Percentiles rank a stretch among this genome's conserved stretches.
phyloP scores from a whole-genome alignment of 2,888 invertebrate species.

The Lumbricus terrestris region DNA sequence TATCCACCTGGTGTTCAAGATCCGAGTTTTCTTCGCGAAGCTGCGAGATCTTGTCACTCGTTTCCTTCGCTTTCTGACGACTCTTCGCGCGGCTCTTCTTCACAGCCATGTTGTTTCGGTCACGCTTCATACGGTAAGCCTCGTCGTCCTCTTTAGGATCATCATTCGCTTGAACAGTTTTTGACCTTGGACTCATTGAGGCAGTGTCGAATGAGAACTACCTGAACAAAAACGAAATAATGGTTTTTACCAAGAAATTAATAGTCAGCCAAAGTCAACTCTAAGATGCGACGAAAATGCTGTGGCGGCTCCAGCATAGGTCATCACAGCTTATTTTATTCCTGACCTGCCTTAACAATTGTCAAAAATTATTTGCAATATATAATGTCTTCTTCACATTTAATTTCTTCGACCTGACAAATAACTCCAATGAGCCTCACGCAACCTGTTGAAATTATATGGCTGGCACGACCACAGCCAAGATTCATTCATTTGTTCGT shows the following conservation, averaged over 20 bases:
- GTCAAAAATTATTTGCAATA: too few relatives aligned
- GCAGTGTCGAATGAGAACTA: neutral
- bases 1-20: conserved; percentile 83
- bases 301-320: neutral
- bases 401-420: too few relatives aligned
- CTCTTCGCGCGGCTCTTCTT: conserved; percentile 87
- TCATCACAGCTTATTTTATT: too few relatives aligned
- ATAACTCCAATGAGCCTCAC: too few relatives aligned
- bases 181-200: neutral
- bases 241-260: neutral
- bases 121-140: conserved; percentile 85
- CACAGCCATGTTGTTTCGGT: conserved; percentile 94
- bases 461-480: too few relatives aligned
- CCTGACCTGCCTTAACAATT: too few relatives aligned
- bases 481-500: too few relatives aligned
- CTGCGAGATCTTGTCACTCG: conserved; percentile 88
- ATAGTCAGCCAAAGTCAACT: neutral
- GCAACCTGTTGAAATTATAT: too few relatives aligned
- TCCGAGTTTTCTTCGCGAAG: conserved; percentile 87
- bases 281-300: neutral
- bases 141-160: conserved; percentile 71
- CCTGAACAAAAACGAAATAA: neutral
- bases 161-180: neutral
- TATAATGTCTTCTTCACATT: too few relatives aligned
- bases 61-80: conserved; percentile 73